Conservation (phyloP, 2,797 vertebrate genomes). For the Mico argentatus region DNA sequence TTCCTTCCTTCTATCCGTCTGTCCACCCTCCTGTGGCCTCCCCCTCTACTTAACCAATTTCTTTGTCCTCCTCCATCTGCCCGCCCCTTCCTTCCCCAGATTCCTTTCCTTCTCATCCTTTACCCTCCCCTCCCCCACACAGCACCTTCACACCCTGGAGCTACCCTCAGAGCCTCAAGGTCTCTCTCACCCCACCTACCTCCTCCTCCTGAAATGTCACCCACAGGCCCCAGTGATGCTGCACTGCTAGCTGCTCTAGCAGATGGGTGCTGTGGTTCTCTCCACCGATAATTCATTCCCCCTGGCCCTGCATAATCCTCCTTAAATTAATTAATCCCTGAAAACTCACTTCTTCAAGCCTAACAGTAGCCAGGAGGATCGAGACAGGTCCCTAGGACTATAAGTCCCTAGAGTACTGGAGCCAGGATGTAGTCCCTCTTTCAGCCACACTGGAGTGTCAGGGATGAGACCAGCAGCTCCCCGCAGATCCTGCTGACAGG, state of each 20-base stretch:
- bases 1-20: not conserved
- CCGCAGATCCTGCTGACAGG: not conserved
- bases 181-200: not conserved
- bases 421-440: not conserved
- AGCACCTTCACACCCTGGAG: not conserved
- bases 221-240: not conserved
- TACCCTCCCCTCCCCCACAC: not conserved
- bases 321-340: slow-evolving; percentile 37
- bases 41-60: not conserved
- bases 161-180: not conserved
- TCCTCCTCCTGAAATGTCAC: not conserved
- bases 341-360: slow-evolving; percentile 14
- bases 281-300: not conserved
- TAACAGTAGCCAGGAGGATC: not conserved
- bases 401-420: not conserved
- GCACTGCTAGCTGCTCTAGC: not conserved
- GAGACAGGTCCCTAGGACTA: not conserved
- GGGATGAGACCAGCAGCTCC: not conserved
- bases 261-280: not conserved
- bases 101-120: not conserved
- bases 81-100: not conserved
- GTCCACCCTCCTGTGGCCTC: not conserved
- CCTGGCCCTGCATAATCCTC: not conserved
- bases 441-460: not conserved
- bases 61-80: not conserved